Conservation (phyloP, 2,888 invertebrate species). For the Meliscaeva auricollis region DNA sequence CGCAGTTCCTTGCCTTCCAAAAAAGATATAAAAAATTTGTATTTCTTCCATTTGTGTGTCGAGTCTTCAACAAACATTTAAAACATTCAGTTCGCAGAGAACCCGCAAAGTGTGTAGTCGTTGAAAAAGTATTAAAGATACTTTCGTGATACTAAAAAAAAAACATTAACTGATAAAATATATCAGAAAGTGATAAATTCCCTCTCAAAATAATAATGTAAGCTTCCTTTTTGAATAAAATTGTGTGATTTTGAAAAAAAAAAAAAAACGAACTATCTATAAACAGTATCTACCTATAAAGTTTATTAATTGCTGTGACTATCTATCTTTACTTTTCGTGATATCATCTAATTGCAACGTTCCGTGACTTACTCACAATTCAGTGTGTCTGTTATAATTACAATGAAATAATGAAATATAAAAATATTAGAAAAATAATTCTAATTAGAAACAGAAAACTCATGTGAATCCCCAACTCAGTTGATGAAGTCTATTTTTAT, state of each 20-base stretch:
- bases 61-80: conserved; percentile 45
- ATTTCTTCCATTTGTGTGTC: conserved; percentile 43
- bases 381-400: conserved; percentile 2
- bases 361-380: not conserved
- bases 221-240: conserved; percentile 23
- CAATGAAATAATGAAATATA: not conserved
- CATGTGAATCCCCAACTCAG: conserved; percentile 45
- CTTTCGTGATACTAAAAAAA: conserved; percentile 10
- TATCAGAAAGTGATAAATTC: conserved; percentile 21
- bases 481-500: conserved; percentile 54
- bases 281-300: not conserved
- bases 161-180: conserved; percentile 26
- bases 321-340: conserved; percentile 2
- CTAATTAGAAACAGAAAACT: not conserved
- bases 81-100: conserved; percentile 79
- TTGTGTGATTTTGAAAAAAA: no score
- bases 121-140: not conserved
- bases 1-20: conserved; percentile 67
- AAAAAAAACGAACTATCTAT: not conserved
- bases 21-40: conserved; percentile 43
- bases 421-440: conserved; percentile 8
- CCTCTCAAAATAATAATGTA: conserved; percentile 50
- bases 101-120: conserved; percentile 77
- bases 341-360: conserved; percentile 37
- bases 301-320: conserved; percentile 12